phyloP scores from a whole-genome alignment of 2,888 invertebrate species.

The Dimorphilus gyrociliatus region DNA sequence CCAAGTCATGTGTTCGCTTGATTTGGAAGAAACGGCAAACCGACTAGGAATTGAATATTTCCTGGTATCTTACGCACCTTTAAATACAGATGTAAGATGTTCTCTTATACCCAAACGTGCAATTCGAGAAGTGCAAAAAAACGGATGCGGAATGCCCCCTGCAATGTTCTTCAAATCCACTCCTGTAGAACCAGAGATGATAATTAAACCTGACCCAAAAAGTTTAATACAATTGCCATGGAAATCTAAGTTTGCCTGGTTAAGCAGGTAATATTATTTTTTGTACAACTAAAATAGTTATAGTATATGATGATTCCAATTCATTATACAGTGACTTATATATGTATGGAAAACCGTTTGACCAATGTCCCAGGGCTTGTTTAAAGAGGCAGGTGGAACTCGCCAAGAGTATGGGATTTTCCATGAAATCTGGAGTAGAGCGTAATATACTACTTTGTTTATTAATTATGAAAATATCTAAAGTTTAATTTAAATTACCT shows the following conservation, averaged over 20 bases:
- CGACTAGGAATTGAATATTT: constrained; percentile 13
- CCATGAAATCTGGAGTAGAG: constrained; percentile 13
- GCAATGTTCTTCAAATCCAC: constrained; percentile 10
- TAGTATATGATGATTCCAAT: background rate
- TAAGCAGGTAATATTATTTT: constrained; percentile 9
- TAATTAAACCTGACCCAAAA: constrained; percentile 11
- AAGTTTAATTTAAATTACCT: too few species aligned
- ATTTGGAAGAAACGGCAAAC: constrained; percentile 6
- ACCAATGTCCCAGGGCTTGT: constrained; percentile 11
- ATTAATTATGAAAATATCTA: too few species aligned
- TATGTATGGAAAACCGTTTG: constrained; percentile 9
- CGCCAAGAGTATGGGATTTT: constrained; percentile 7
- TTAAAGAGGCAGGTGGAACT: constrained; percentile 7
- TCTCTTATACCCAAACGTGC: constrained; percentile 9
- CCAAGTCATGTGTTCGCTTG: background rate
- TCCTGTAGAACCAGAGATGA: constrained; percentile 11
- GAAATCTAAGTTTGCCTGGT: constrained; percentile 13
- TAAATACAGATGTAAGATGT: constrained; percentile 9
- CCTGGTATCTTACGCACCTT: constrained; percentile 11
- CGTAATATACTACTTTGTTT: constrained; percentile 10
- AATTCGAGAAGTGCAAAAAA: constrained; percentile 8
- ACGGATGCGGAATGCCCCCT: constrained; percentile 10
- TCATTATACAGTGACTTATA: constrained; percentile 9
- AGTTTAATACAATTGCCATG: constrained; percentile 13
- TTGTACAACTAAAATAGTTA: background rate